phyloP scores from a whole-genome alignment of 2,888 invertebrate species.

The Tinea semifulvella region DNA sequence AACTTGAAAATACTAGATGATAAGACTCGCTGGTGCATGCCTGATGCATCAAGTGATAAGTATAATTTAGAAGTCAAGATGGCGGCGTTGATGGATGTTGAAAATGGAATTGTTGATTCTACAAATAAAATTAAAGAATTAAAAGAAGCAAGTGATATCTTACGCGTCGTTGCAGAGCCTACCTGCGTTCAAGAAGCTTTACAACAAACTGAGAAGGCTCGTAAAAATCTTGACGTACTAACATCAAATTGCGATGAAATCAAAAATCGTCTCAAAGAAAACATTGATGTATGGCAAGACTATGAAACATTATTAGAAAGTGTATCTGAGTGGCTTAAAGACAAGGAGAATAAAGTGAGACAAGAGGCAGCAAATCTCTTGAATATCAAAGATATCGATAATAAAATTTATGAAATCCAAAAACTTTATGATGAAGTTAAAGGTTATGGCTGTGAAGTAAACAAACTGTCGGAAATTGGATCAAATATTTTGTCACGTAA shows the following conservation, averaged over 20 bases:
- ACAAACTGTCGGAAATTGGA: conserved; percentile 72
- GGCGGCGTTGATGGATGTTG: conserved; percentile 79
- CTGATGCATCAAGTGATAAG: conserved; percentile 88
- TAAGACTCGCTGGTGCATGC: conserved; percentile 91
- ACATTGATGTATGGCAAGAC: conserved; percentile 80
- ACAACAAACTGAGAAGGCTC: conserved; percentile 74
- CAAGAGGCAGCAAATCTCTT: conserved; percentile 77
- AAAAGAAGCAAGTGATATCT: conserved; percentile 74
- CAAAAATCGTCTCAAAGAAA: conserved; percentile 72
- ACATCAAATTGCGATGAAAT: conserved; percentile 74
- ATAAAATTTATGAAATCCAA: conserved; percentile 74
- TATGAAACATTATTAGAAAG: conserved; percentile 82
- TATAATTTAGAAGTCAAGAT: conserved; percentile 93
- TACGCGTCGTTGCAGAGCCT: conserved; percentile 77
- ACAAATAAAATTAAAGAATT: conserved; percentile 72
- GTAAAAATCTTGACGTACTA: conserved; percentile 75
- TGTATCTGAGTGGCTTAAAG: conserved; percentile 79
- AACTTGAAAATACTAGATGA: conserved; percentile 84
- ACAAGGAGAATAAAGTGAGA: conserved; percentile 79
- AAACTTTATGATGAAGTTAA: conserved; percentile 70
- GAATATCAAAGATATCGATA: conserved; percentile 72
- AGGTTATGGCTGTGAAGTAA: conserved; percentile 71
- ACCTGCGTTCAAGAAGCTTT: conserved; percentile 74
- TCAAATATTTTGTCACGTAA: conserved; percentile 78
- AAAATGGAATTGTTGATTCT: conserved; percentile 77